phyloP scores from a whole-genome alignment of 2,888 invertebrate species.

The Ganaspis brasiliensis region DNA sequence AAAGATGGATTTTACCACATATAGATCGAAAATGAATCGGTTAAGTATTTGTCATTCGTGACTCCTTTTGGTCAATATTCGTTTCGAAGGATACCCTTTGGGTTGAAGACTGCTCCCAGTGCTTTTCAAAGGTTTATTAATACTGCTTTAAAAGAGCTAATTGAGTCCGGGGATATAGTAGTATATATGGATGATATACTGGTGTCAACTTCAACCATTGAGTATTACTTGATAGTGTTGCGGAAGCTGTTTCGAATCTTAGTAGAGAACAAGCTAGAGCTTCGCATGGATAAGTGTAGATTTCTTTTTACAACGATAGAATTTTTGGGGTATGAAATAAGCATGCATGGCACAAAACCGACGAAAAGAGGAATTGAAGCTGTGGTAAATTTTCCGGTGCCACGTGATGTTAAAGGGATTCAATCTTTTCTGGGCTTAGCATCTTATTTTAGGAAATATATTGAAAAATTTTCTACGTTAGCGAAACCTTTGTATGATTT shows the following conservation, averaged over 20 bases:
- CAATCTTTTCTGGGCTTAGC: slow-evolving; percentile 54
- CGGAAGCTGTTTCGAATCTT: no score
- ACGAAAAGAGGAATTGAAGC: no score
- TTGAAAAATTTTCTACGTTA: slow-evolving; percentile 51
- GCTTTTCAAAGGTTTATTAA: slow-evolving; percentile 56
- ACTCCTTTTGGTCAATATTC: slow-evolving; percentile 51
- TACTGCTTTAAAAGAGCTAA: slow-evolving; percentile 47
- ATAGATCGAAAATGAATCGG: slow-evolving; percentile 46
- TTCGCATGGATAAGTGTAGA: no score
- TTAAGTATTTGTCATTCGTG: slow-evolving; percentile 53
- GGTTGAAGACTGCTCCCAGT: slow-evolving; percentile 50
- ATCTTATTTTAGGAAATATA: slow-evolving; percentile 58
- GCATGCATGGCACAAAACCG: no score
- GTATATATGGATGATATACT: no score
- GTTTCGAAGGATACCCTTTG: slow-evolving; percentile 53
- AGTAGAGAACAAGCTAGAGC: no score
- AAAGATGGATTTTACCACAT: slow-evolving; percentile 50
- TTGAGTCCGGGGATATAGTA: slow-evolving; percentile 51
- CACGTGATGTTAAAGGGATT: slow-evolving; percentile 53
- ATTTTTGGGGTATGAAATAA: no score
- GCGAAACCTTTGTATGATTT: slow-evolving; percentile 60
- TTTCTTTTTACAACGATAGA: no score
- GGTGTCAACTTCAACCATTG: no score
- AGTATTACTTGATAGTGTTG: no score
- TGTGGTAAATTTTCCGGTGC: no score